Evolutionary conservation across 2,797 vertebrate genomes (phyloP), one percentile per base, ranked within the genome.

Genomic region (Geotrypetes seraphini): DNA sequence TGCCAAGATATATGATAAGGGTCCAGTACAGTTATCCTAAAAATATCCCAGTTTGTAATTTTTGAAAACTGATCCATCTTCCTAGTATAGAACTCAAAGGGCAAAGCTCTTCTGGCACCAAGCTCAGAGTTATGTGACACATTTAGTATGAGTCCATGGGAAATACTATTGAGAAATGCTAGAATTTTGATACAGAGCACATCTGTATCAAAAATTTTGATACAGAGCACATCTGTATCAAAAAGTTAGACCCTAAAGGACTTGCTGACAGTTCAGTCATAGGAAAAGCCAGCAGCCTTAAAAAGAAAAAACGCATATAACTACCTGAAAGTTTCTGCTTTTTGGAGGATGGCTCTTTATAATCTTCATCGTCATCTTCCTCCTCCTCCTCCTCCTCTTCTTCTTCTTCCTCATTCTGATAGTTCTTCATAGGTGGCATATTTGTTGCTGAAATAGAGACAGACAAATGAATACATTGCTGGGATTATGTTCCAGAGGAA

Each of bases 291-390:
- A 21, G 18, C 3, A 13, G 46, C 30, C 15, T 40, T 46, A 28
- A 20, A 44, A 47, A 34, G 24, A 34, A 31, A 10, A 25, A 24
- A 39, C 12, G 42, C 14, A 12, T 24, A 55, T 63, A n/a, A n/a
- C n/a, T 63, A 80, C 79, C 73, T 2, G 51, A 63, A 34, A 66
- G 50, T 39, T 76, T 82, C 42, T 60, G 71, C 43, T 76, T 80
- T 59, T 82, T 82, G 44, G 43, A 69, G 32, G 71, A 69, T 48
- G 63, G 53, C 23, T 69, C 66, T 39, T 62, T 50, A 48, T 57
- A 60, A 36, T 69, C 67, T 44, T 68, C 61, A 2, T 31, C 44
- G 43, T 74, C n/a, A n/a, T n/a, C n/a, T n/a, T n/a, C n/a, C n/a
- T n/a, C n/a, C n/a, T n/a, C n/a, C n/a, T n/a, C n/a, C n/a, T n/a